These are phyloP conservation scores for Henricia sp. DNA, from an alignment of 53 echinoderm and acorn worm genomes.

Conservation along the genomic window DNA sequence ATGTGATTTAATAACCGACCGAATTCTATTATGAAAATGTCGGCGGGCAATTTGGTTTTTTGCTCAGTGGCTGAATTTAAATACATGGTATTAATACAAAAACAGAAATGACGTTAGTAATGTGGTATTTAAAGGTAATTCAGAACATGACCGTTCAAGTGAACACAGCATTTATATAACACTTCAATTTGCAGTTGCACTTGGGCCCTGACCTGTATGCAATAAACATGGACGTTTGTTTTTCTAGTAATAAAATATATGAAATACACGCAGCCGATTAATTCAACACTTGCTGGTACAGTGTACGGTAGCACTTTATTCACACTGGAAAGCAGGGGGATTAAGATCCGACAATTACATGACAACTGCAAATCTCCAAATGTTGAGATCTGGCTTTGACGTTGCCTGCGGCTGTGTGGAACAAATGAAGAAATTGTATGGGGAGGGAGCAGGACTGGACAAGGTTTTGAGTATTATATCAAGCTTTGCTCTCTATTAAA, in stretches of 20 bases:
- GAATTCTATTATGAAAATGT: constrained; percentile 55
- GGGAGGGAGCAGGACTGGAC: too few species aligned
- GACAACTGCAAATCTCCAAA: too few species aligned
- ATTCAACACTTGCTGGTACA: neutral
- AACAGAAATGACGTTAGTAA: neutral
- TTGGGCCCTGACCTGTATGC: neutral
- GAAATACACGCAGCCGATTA: neutral
- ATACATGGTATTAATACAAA: neutral
- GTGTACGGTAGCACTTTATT: too few species aligned
- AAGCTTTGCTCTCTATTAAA: too few species aligned
- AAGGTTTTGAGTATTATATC: too few species aligned
- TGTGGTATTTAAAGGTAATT: neutral
- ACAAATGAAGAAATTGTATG: too few species aligned
- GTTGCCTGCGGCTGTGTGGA: too few species aligned
- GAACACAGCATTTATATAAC: neutral
- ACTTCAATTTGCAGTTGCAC: neutral
- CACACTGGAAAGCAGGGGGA: too few species aligned
- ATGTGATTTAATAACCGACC: constrained; percentile 32
- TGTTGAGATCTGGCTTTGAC: too few species aligned
- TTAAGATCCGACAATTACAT: too few species aligned
- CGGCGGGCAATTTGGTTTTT: neutral
- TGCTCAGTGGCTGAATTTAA: constrained; percentile 24
- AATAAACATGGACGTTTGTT: neutral
- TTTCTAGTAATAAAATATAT: neutral
- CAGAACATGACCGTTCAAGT: neutral